Evolutionary conservation across 2,797 vertebrate genomes (phyloP).

Genomic region (Melanotaenia nigrans): DNA sequence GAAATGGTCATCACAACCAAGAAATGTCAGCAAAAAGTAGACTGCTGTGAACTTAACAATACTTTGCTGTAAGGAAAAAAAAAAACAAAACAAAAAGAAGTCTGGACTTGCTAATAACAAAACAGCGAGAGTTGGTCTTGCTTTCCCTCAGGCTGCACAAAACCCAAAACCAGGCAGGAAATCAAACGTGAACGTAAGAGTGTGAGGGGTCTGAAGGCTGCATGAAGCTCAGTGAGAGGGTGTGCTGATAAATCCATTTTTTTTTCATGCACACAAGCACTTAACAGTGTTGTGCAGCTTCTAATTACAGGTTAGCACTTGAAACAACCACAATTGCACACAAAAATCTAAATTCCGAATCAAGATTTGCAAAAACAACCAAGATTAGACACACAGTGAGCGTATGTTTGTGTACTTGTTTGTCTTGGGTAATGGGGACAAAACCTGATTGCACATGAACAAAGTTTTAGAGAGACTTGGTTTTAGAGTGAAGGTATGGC

Average conservation of each 20-base stretch:
- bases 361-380: conserved; percentile 24
- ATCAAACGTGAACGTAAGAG: conserved; percentile 45
- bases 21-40: neutral
- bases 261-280: conserved; percentile 2
- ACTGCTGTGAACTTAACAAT: neutral
- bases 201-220: conserved; percentile 8
- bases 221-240: neutral
- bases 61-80: neutral
- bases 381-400: neutral
- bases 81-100: neutral
- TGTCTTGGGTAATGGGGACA: neutral
- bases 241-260: neutral
- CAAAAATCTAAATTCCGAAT: conserved; percentile 28
- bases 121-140: neutral
- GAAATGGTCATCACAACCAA: neutral
- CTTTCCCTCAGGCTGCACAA: conserved; percentile 19
- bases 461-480: too few relatives aligned
- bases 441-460: too few relatives aligned
- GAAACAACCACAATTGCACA: conserved; percentile 2
- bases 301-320: conserved; percentile 8
- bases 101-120: neutral
- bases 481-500: too few relatives aligned
- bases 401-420: conserved; percentile 6
- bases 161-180: conserved; percentile 33
- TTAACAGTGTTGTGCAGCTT: conserved; percentile 38